Percentiles rank a stretch among this genome's conserved stretches.
Evolutionary conservation across 1,140 invertebrate species (phyloP).

Genomic region (Proales similis): DNA sequence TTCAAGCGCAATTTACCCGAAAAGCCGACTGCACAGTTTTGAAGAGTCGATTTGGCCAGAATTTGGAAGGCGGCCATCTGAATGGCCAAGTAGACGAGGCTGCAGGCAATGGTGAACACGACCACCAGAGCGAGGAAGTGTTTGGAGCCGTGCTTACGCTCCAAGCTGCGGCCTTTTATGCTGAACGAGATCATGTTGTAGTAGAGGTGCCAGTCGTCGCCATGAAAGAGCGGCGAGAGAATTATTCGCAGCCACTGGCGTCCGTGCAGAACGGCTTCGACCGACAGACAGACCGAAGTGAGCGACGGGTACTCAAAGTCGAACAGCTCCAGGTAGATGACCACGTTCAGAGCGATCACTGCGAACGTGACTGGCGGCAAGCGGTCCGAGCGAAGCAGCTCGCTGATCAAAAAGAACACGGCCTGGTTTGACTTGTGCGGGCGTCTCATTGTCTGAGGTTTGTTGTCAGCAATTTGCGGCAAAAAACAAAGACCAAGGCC

Average conservation of each 20-base stretch:
- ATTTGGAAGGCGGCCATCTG: conserved; percentile 43
- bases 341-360: conserved; percentile 16
- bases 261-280: conserved; percentile 42
- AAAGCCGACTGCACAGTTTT: conserved; percentile 63
- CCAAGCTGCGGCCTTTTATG: conserved; percentile 59
- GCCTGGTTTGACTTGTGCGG: conserved; percentile 31
- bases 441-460: too few relatives aligned
- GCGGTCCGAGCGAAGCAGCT: conserved; percentile 1
- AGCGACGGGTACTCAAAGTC: background rate
- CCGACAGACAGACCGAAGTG: conserved; percentile 14
- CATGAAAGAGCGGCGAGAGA: conserved; percentile 62
- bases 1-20: conserved; percentile 53
- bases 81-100: conserved; percentile 57
- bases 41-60: conserved; percentile 37
- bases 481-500: too few relatives aligned
- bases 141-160: conserved; percentile 57
- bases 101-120: conserved; percentile 58
- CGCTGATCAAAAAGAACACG: conserved; percentile 3
- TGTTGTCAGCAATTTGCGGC: too few relatives aligned
- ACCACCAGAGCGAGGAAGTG: conserved; percentile 59
- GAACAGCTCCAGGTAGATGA: conserved; percentile 28
- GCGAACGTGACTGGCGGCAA: conserved; percentile 22
- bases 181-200: conserved; percentile 68
- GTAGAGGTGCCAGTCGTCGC: conserved; percentile 66
- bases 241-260: conserved; percentile 60